Evolutionary conservation across 2,888 invertebrate species (phyloP), one percentile per base, ranked within the genome.

Genomic region (Mimachlamys varia): DNA sequence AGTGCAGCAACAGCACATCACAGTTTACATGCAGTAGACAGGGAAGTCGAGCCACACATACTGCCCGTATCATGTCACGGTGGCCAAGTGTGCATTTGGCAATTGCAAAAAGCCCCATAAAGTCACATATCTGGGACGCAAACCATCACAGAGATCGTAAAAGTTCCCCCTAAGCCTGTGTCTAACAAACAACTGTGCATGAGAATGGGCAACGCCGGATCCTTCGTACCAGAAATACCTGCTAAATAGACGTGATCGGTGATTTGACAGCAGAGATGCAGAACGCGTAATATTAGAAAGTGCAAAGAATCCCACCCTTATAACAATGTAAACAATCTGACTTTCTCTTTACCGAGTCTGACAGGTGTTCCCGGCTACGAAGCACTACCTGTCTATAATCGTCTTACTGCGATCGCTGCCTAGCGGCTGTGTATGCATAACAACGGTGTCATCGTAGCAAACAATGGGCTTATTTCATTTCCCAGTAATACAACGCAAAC

Each of bases 391-490:
- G 76, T 76, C 76, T 33, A 33, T 76, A 76, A 76, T 76, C 76
- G 27, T 76, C 76, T 76, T 33, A 76, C 5, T 5, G 13, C 10
- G 76, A 33, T 76, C 1, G 76, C 76, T 76, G 33, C 33, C 76
- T 27, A 27, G 76, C 76, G 33, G 76, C 76, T 76, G 27, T 76
- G 76, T 76, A 76, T 33, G 76, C 76, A 76, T 76, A 76, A 33
- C 76, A 33, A 76, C 62, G 27, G 76, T 76, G 76, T 76, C 76
- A 76, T 76, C 76, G 33, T 33, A 4, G 27, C 76, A 76, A 76
- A 76, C 76, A 76, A 76, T 33, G 76, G 76, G 76, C 76, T 76
- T 76, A 76, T 76, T 76, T 76, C 76, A 76, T 76, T 76, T 76
- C 76, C 33, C 76, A 33, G 76, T 76, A 33, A 76, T 76, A 33